Base-by-base conservation (phyloP, 2,113 vertebrate species). In the Phrynocephalus versicolor region DNA sequence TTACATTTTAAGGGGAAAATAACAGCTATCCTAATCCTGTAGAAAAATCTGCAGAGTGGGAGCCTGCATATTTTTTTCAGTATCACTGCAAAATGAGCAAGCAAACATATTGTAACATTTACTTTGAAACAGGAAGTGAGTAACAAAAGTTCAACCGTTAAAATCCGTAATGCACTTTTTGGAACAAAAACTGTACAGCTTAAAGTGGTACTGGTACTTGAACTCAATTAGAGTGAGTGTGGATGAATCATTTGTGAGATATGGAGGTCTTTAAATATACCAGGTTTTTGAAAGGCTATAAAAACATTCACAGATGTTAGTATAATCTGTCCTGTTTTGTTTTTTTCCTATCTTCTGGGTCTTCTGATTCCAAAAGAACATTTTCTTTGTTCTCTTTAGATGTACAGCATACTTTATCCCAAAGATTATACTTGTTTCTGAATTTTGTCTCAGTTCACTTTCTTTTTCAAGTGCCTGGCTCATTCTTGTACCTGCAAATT, bases 121-220 rank as follows among this genome's bases (percentile, higher is more conserved):
- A 21, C 41, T 76, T 51, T 3, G 41, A 0, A 37, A 58, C 14
- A 8, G 73, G 82, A 37, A 30, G 23, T 64, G 7, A 79, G 87
- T 88, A 78, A 16, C 70, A 51, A 51, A 51, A 79, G 72, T 83
- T 79, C 75, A 91, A 67, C n/a, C 83, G 21, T 81, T 60, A 3
- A 27, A 37, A 0, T 86, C 12, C 23, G 39, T 86, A 79, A 62
- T 7, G 51, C 33, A 25, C 18, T 89, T 75, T 1, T 85, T 85
- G 84, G 57, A 70, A 87, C 70, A 25, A 83, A 21, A 83, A 12
- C 37, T 27, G 78, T 88, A 57, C 77, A 81, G 21, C 30, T 33
- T 69, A 15, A 80, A 2, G 0, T 1, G 86, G 85, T 89, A 33
- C 81, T 27, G 21, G 9, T 37, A 12, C 57, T 39, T 62, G 19